A percentile compares a stretch with the other conserved stretches of the same genome.
phyloP scores from a whole-genome alignment of 2,797 vertebrate species.

The Apodemus agrarius region DNA sequence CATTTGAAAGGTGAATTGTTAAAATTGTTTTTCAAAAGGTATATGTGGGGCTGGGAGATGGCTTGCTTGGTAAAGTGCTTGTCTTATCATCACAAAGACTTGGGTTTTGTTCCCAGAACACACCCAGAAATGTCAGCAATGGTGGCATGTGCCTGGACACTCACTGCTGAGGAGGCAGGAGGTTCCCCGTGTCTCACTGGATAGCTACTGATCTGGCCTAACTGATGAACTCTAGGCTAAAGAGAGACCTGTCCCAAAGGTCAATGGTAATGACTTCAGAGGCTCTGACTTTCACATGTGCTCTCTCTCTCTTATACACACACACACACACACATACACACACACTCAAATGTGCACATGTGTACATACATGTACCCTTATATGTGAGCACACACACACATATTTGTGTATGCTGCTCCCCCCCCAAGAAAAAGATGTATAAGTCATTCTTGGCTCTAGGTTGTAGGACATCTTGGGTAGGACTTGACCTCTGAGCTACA shows the following conservation, averaged over 20 bases:
- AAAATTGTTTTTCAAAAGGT: not conserved
- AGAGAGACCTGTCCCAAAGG: not conserved
- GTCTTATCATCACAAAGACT: not conserved
- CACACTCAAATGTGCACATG: not conserved
- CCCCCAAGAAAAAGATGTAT: not conserved
- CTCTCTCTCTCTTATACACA: not conserved
- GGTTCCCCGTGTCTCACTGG: not conserved
- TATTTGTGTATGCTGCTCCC: not conserved
- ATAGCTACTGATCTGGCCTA: not conserved
- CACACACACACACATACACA: too few species aligned
- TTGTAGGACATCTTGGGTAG: not conserved
- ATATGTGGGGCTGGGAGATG: not conserved
- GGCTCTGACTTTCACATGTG: not conserved
- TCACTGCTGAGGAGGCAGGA: not conserved
- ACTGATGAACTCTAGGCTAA: not conserved
- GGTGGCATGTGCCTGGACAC: too few species aligned
- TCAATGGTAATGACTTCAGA: not conserved
- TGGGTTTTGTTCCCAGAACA: not conserved
- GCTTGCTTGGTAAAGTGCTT: not conserved
- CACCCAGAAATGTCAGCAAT: not conserved
- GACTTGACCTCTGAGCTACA: not conserved
- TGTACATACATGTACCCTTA: not conserved
- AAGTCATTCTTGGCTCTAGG: not conserved
- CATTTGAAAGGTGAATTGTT: not conserved
- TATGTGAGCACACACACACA: not conserved